Evolutionary conservation across 2,113 vertebrate genomes (phyloP), one percentile per base, ranked within the genome.

Genomic region (Penelope pileata): DNA sequence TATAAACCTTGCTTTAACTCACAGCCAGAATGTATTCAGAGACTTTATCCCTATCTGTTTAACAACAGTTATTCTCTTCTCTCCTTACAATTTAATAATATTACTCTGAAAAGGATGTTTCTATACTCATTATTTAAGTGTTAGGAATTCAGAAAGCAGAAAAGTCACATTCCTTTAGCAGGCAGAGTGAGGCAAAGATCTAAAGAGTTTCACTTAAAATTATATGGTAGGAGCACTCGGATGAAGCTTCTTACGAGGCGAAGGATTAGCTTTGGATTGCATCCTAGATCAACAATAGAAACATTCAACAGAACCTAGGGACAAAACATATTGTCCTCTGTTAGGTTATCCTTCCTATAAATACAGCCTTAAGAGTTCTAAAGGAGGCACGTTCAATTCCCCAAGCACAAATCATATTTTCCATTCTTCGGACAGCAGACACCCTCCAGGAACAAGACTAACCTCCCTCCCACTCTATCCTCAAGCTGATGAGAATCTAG

Each of bases 241-340:
- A 88, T 74, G 38, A 34, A 84, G 48, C 69, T 88, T 80, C 73
- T 91, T 73, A 81, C 88, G 80, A 83, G 30, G 45, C 51, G 42
- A 89, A 79, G 63, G 88, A 88, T 96, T 92, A 94, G 86, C 36
- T 86, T 90, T 95, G 94, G 90, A 96, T 68, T 0, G 0, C 38
- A 15, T 95, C 90, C 96, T 89, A 91, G 21, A 86, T 91, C 92
- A 96, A 95, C 94, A 96, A 68, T 36, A 85, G 76, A 93, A 75
- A 66, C 78, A 58, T 90, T 87, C 81, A 89, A 54, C 86, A 92
- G 78, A 91, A 94, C 68, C 62, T 91, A 93, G 67, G 92, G 78
- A 92, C 93, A 94, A 94, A 96, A 96, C 86, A 90, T 50, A 93
- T 96, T 93, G 91, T 96, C 84, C 91, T 92, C 47, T 83, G 81